Base-by-base conservation (phyloP, 2,888 invertebrate species). In the Bruchidius siliquastri region DNA sequence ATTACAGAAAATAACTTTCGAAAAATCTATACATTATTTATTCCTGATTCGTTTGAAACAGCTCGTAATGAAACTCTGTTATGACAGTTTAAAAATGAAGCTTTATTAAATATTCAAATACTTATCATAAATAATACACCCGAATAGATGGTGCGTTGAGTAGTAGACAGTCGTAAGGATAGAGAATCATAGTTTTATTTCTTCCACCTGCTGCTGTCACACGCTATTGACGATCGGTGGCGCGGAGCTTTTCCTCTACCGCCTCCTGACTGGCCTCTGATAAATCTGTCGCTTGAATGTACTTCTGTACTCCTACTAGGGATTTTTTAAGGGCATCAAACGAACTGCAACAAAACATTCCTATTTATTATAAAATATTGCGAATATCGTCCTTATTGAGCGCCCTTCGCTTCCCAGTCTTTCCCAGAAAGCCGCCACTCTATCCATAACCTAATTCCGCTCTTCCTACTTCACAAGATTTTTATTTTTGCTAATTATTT, bases 311-410 rank as follows among this genome's bases (percentile, higher is more conserved):
- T 84, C 98, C 98, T 78, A 96, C 96, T 86, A 99, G 90, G 77
- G 97, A 96, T 88, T 97, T 96, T 90, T 98, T 98, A 87, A 99
- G 91, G 84, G 98, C 98, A 88, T 98, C 97, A 86, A 99, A 99
- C 83, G 98, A 98, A 91, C 97, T 97, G 81, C 4, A 84, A 87
- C 91, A 91, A 88, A 93, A 93, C 86, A 92, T n/a, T n/a, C n/a
- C n/a, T n/a, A n/a, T n/a, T n/a, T n/a, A n/a, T n/a, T n/a, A n/a
- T n/a, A n/a, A n/a, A n/a, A n/a, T n/a, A n/a, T n/a, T n/a, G n/a
- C n/a, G n/a, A n/a, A n/a, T n/a, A n/a, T n/a, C n/a, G n/a, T n/a
- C n/a, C n/a, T n/a, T n/a, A n/a, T n/a, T n/a, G n/a, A n/a, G n/a
- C n/a, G n/a, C n/a, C n/a, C n/a, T n/a, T n/a, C n/a, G n/a, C n/a